Evolutionary conservation across 2,888 invertebrate genomes (phyloP), one percentile per base, ranked within the genome.

Genomic region (Crossocerus cetratus): DNA sequence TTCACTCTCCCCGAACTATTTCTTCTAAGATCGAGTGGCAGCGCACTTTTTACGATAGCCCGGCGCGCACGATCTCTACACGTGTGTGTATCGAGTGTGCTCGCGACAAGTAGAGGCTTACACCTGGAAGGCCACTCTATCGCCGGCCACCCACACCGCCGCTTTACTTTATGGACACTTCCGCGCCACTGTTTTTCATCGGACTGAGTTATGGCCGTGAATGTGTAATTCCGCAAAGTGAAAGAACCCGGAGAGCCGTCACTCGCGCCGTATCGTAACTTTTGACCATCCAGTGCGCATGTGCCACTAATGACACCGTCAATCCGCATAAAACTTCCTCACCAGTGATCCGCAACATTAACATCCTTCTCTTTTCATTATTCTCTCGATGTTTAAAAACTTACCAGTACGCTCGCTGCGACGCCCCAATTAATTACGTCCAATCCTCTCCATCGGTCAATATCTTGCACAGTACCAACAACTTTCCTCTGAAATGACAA

Each of bases 1-100:
- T 65, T 72, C 59, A 43, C 72, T 64, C 57, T 20, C 21, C 43
- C 65, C 65, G 61, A 69, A 75, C 69, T 75, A 72, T 77, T 75
- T 69, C 75, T 69, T 72, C 43, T 14, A 54, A 69, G 72, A 77
- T 77, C 75, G 72, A 66, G 55, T 72, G 32, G 32, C 32, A 43
- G 53, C 43, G 14, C 42, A 49, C 49, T 76, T 76, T 74, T 74
- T 74, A 76, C 65, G 68, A 68, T 32, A 32, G 59, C 13, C 13
- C 42, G 62, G 68, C 54, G 60, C 8, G 42, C 22, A 49, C 68
- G 65, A 53, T 62, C 59, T 69, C 18, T 64, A 73, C 63, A 22
- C 59, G 62, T 65, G 49, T 49, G 14, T 49, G 11, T 32, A 32
- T 1, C 32, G 8, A 32, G 3, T 4, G 32, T 11, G 11, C 32